These are phyloP conservation scores for Reticulitermes lucifugus DNA, from an alignment of 2,888 invertebrate genomes.

Conservation along the genomic window DNA sequence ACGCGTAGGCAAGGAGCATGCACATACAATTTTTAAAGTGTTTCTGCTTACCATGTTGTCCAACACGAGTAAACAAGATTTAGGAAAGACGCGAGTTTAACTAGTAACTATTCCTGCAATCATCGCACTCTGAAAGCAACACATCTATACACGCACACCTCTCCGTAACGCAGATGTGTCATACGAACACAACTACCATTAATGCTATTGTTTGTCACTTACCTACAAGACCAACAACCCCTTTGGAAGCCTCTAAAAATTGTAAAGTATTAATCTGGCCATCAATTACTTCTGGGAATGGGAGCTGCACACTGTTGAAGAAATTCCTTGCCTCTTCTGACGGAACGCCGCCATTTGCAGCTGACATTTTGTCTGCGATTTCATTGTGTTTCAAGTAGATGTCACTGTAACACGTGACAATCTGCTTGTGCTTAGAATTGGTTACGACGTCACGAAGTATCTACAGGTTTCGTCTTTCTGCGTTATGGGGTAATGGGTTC, in stretches of 20 bases:
- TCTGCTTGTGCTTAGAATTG: neutral
- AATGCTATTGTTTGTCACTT: conserved; percentile 58
- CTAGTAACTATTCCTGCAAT: too few relatives aligned
- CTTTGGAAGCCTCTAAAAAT: conserved; percentile 73
- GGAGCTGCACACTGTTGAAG: conserved; percentile 55
- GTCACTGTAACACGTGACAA: conserved; percentile 4
- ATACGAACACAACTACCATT: too few relatives aligned
- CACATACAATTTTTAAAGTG: too few relatives aligned
- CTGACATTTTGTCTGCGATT: conserved; percentile 47
- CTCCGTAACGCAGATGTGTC: too few relatives aligned
- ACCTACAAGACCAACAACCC: conserved; percentile 75
- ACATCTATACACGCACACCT: too few relatives aligned
- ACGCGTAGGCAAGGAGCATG: too few relatives aligned
- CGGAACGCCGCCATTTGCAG: conserved; percentile 47
- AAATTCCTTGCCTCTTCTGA: conserved; percentile 51
- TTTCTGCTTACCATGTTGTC: too few relatives aligned
- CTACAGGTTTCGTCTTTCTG: too few relatives aligned
- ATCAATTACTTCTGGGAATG: conserved; percentile 68
- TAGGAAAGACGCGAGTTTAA: too few relatives aligned
- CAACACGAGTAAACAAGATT: too few relatives aligned
- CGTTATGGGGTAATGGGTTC: too few relatives aligned
- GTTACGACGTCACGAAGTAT: neutral
- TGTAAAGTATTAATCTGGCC: conserved; percentile 70
- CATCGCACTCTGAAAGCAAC: too few relatives aligned
- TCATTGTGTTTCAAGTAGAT: neutral